Conservation (phyloP, 2,888 invertebrate genomes). For the Nudaria mundana region DNA sequence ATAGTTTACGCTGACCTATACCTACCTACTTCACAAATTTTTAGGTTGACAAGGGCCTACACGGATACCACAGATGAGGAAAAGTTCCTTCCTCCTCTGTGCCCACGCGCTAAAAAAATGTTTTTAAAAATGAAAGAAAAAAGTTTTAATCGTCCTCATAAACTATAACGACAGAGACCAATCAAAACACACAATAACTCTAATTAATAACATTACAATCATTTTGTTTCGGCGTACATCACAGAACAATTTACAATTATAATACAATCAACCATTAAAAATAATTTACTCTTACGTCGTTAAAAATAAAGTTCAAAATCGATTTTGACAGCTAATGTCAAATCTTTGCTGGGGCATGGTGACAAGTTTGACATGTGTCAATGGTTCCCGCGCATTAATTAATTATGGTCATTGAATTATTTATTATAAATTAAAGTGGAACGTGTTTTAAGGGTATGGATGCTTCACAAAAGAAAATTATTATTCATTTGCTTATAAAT, state of each 20-base stretch:
- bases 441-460: slow-evolving; percentile 24
- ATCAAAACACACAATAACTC: slow-evolving; percentile 38
- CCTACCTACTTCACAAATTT: too few relatives aligned
- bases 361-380: slow-evolving; percentile 69
- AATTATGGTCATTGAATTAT: slow-evolving; percentile 53
- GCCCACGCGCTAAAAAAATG: too few relatives aligned
- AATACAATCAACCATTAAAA: slow-evolving; percentile 5
- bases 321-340: slow-evolving; percentile 23
- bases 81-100: too few relatives aligned
- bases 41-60: too few relatives aligned
- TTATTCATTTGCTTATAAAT: too few relatives aligned
- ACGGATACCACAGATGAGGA: too few relatives aligned
- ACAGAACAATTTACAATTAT: slow-evolving; percentile 18
- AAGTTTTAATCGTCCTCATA: too few relatives aligned
- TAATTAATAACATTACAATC: slow-evolving; percentile 39
- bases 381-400: slow-evolving; percentile 57
- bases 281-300: slow-evolving; percentile 21
- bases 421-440: slow-evolving; percentile 33
- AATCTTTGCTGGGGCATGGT: slow-evolving; percentile 29
- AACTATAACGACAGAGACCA: slow-evolving; percentile 22
- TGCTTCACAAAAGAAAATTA: background rate
- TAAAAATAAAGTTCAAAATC: slow-evolving; percentile 25
- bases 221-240: slow-evolving; percentile 36
- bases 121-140: too few relatives aligned
- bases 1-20: too few relatives aligned